Conservation (phyloP, 2,888 invertebrate species). For the Celastrina argiolus region DNA sequence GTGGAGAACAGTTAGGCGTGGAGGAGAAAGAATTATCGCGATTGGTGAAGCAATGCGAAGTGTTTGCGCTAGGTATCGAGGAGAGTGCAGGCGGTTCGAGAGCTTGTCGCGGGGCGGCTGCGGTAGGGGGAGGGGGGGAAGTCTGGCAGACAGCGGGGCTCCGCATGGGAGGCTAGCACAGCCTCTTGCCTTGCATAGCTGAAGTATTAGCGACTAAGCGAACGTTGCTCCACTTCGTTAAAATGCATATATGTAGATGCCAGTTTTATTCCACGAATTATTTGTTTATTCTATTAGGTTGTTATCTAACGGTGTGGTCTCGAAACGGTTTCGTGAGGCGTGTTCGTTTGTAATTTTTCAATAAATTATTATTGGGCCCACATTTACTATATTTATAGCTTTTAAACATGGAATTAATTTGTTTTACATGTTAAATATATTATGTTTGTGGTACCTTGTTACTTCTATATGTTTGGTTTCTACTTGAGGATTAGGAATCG, state of each 20-base stretch:
- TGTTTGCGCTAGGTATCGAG: constrained; percentile 61
- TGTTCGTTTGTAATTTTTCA: constrained; percentile 5
- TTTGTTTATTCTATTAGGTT: constrained; percentile 33
- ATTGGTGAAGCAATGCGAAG: constrained; percentile 42
- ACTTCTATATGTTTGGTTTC: background rate
- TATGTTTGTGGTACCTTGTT: background rate
- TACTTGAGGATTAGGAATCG: background rate
- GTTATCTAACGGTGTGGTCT: constrained; percentile 29
- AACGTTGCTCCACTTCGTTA: constrained; percentile 68
- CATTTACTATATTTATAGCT: background rate
- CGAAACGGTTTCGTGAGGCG: constrained; percentile 15
- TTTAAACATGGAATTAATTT: background rate
- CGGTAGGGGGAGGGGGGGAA: constrained; percentile 42
- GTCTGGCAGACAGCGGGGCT: constrained; percentile 78
- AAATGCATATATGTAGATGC: constrained; percentile 33
- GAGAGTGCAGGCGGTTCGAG: constrained; percentile 39
- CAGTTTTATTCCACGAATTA: constrained; percentile 16
- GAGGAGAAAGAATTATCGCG: constrained; percentile 45
- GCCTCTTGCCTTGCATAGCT: constrained; percentile 70
- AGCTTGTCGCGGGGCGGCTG: constrained; percentile 36
- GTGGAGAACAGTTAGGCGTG: background rate
- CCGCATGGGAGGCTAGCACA: constrained; percentile 75
- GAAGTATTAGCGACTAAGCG: constrained; percentile 45
- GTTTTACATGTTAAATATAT: background rate
- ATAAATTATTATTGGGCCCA: background rate